Base-by-base conservation (phyloP, 1,140 invertebrate genomes). In the Phenacoccus solenopsis region DNA sequence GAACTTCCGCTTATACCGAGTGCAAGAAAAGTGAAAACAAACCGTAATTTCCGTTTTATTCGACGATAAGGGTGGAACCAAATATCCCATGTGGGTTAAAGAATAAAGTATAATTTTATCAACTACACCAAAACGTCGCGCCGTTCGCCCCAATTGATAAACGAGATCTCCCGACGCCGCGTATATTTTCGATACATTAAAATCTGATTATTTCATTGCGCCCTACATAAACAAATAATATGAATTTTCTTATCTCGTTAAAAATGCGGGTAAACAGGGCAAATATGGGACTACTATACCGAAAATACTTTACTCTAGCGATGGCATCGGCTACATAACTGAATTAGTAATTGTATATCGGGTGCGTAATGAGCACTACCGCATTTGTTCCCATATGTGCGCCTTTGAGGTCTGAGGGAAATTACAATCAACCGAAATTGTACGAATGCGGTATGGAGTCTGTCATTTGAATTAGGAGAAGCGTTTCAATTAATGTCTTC, bases 61-160 rank as follows among this genome's bases (percentile, higher is more conserved):
- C 5, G 38, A 49, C 2, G 12, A 49, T 49, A 49, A 49, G 38
- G 38, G 38, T 49, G 38, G 38, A 49, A 49, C 20, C 13, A 49
- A 49, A 49, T 49, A 49, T 49, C 38, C 38, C 38, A 49, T 49
- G 38, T 49, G 38, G 38, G 38, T 49, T 16, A 49, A 49, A 49
- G 38, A 49, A 49, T 49, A 49, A 49, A 49, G 38, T n/a, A 49
- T 49, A 49, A 49, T 49, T 49, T 49, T 49, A 49, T 49, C 38
- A 49, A 9, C 38, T 9, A 49, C 13, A 49, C 38, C 5, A 32
- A 32, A 32, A 32, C 30, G 30, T 7, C 30, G 30, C 38, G 38
- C 38, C 38, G 38, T 5, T 49, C 38, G 38, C 38, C 20, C 3
- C 38, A 49, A n/a, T 16, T 49, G 38, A 49, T 49, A 49, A 49